Evolutionary conservation across 2,888 invertebrate species (phyloP).

Genomic region (Sesia bembeciformis): DNA sequence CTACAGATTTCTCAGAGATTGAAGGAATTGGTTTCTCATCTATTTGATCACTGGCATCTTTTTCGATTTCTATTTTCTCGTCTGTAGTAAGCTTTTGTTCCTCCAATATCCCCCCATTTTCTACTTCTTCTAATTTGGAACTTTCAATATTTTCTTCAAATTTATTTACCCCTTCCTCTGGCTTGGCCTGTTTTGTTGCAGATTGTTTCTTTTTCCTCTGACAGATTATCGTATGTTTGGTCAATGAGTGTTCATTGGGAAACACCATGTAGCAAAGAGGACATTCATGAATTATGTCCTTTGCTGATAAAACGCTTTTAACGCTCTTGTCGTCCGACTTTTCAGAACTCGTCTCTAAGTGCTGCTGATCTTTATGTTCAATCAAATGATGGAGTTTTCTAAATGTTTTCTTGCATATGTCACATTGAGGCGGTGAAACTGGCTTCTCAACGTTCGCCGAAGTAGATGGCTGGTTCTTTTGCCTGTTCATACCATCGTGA

Average conservation of each 20-base stretch:
- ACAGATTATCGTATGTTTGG: constrained; percentile 55
- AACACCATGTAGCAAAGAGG: constrained; percentile 70
- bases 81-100: neutral
- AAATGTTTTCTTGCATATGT: constrained; percentile 61
- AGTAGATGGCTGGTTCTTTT: constrained; percentile 25
- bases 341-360: constrained; percentile 52
- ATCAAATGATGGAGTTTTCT: constrained; percentile 57
- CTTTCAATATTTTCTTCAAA: constrained; percentile 7
- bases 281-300: constrained; percentile 69
- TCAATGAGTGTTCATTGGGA: constrained; percentile 66
- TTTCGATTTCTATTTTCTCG: neutral
- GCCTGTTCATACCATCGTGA: constrained; percentile 58
- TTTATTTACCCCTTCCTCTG: constrained; percentile 14
- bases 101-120: neutral
- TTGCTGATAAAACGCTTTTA: constrained; percentile 55
- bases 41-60: neutral
- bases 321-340: constrained; percentile 62
- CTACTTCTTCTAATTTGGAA: neutral
- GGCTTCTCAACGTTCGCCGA: constrained; percentile 24
- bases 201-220: constrained; percentile 58
- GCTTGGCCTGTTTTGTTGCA: constrained; percentile 28
- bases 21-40: constrained; percentile 9
- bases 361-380: constrained; percentile 66
- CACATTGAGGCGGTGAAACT: constrained; percentile 39
- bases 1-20: neutral